Conservation (phyloP, 2,113 vertebrate genomes). For the Peromyscus californicus region DNA sequence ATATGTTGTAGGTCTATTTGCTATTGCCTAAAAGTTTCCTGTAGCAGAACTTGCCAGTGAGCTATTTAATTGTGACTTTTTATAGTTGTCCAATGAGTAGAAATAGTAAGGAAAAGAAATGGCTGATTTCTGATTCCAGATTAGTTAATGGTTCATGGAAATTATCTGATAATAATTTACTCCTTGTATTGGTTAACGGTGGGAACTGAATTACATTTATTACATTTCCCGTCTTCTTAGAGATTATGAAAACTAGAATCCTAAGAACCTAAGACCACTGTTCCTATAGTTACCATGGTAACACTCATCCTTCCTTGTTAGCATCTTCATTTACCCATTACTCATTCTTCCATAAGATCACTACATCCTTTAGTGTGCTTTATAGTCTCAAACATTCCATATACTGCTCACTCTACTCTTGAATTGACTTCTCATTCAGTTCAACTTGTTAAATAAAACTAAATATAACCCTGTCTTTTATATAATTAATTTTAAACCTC, state of each 20-base stretch:
- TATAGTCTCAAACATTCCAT: not conserved
- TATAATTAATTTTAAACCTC: not conserved
- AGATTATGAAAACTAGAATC: not conserved
- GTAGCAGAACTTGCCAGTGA: not conserved
- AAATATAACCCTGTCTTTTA: not conserved
- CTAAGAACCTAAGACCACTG: not conserved
- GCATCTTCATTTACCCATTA: not conserved
- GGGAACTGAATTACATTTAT: constrained; percentile 38
- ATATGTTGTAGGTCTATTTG: not conserved
- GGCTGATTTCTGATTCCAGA: not conserved
- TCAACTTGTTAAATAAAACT: not conserved
- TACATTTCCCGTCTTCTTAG: constrained; percentile 1
- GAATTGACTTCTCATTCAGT: constrained; percentile 10
- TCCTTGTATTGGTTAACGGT: not conserved
- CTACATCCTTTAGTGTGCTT: not conserved
- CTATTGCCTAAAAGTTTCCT: not conserved
- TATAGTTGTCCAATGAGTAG: not conserved
- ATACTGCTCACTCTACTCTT: not conserved
- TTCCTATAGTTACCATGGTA: not conserved
- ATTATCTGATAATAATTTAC: not conserved
- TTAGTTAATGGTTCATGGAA: constrained; percentile 38
- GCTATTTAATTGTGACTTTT: not conserved
- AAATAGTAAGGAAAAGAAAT: not conserved
- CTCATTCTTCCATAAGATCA: not conserved
- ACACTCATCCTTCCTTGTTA: not conserved